These are phyloP conservation scores for Zosterops lateralis DNA, from an alignment of 2,113 vertebrate species.

Conservation along the genomic window DNA sequence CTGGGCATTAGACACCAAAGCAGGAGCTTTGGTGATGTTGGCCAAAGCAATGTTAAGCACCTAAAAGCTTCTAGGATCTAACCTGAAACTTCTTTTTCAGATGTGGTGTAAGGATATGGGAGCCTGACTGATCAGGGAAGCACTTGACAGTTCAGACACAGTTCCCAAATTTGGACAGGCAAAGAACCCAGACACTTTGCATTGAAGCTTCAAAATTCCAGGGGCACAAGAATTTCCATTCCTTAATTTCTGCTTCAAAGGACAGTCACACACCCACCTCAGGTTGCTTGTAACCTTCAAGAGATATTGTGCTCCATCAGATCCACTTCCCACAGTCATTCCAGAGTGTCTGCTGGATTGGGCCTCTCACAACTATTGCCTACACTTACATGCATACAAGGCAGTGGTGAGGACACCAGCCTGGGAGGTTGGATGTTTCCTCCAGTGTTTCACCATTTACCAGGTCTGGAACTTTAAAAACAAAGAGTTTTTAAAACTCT, in stretches of 20 bases:
- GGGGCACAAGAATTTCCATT: background rate
- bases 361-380: background rate
- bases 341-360: background rate
- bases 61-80: background rate
- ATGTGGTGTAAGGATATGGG: background rate
- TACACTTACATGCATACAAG: background rate
- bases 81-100: background rate
- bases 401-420: background rate
- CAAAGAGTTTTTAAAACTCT: background rate
- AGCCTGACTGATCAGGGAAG: background rate
- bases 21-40: background rate
- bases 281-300: background rate
- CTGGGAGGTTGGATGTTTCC: background rate
- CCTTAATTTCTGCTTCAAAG: background rate
- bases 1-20: rapidly evolving
- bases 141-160: background rate
- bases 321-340: background rate
- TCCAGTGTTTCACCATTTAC: background rate
- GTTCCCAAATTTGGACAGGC: background rate
- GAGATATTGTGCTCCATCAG: background rate
- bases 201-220: background rate
- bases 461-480: background rate
- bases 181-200: background rate
- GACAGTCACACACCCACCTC: background rate
- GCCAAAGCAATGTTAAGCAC: background rate